Base-by-base conservation (phyloP, 64 coral and sea anemone species). In the Dendronephthya gigantea region DNA sequence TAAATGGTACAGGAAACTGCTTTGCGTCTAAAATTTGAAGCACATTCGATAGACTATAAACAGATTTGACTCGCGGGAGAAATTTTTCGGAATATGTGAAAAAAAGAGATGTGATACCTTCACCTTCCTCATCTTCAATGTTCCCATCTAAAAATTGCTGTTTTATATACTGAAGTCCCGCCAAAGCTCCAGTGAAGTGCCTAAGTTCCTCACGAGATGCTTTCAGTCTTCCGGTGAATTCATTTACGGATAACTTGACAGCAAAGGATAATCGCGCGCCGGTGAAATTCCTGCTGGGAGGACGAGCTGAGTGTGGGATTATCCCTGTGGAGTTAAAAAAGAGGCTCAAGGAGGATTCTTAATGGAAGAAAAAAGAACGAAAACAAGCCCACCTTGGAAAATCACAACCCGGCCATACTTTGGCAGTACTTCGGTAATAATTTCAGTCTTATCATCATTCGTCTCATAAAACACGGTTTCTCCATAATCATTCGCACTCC, bases 401-500 rank as follows among this genome's bases (percentile, higher is more conserved):
- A 98, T 89, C 0, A 90, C 92, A 62, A 90, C 95, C 16, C 95
- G 90, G 27, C 95, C 95, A 90, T 98, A 98, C 48, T 98, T 98
- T 68, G 95, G 95, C 29, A 92, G 82, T 14, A 98, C 83, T 82
- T 98, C 92, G 4, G 95, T 88, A 50, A 92, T 88, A 41, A 98
- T 98, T 56, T 98, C 95, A 6, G 90, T 93, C 22, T 98, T 76
- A 25, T 88, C 84, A 1, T 76, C 93, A 62, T 93, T 92, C 69
- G 82, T 40, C 81, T 98, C 95, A 68, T 98, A 98, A 36, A 91
- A 98, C 1, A 89, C 95, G 3, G 95, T 98, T 86, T 98, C 95
- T 38, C 95, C 95, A 72, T 98, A 98, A 83, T 98, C 92, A 75
- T 98, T 98, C 25, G 90, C 84, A 0, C 86, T 91, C 95, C 92